phyloP scores from a whole-genome alignment of 2,797 vertebrate genomes.

The Enteromius viviparus region DNA sequence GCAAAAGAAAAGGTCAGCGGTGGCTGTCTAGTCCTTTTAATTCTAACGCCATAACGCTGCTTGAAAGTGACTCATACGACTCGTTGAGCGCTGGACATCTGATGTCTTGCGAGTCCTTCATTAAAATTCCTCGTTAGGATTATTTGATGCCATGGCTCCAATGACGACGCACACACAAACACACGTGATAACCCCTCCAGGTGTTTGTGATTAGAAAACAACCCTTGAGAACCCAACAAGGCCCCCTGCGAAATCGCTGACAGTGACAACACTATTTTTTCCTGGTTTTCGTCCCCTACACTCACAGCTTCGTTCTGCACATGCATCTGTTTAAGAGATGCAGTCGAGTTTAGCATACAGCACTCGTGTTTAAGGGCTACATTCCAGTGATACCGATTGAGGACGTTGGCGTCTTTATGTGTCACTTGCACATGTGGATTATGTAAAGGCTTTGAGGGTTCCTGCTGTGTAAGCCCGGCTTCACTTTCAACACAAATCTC shows the following conservation, averaged over 20 bases:
- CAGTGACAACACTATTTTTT: conserved; percentile 65
- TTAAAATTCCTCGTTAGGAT: conserved; percentile 60
- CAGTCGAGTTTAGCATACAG: conserved; percentile 65
- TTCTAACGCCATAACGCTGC: conserved; percentile 2
- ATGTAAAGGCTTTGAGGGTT: conserved; percentile 80
- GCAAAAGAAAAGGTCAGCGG: conserved; percentile 45
- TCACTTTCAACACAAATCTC: conserved; percentile 76
- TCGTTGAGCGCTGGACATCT: conserved; percentile 40
- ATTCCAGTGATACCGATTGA: conserved; percentile 72
- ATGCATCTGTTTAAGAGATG: conserved; percentile 70
- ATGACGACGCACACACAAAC: conserved; percentile 47
- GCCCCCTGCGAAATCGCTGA: conserved; percentile 71
- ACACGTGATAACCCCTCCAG: conserved; percentile 76
- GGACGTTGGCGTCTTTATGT: conserved; percentile 72
- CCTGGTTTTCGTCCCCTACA: conserved; percentile 64
- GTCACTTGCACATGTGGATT: conserved; percentile 76
- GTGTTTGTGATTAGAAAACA: conserved; percentile 85
- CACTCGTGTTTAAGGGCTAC: conserved; percentile 60
- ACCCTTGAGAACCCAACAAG: conserved; percentile 78
- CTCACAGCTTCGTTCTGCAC: conserved; percentile 64
- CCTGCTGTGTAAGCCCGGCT: conserved; percentile 77
- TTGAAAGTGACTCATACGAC: conserved; percentile 47
- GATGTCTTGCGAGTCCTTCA: conserved; percentile 51
- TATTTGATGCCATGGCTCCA: conserved; percentile 59
- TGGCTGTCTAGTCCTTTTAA: conserved; percentile 41